Conservation (phyloP, 2,888 invertebrate species). For the Amiota mariae region DNA sequence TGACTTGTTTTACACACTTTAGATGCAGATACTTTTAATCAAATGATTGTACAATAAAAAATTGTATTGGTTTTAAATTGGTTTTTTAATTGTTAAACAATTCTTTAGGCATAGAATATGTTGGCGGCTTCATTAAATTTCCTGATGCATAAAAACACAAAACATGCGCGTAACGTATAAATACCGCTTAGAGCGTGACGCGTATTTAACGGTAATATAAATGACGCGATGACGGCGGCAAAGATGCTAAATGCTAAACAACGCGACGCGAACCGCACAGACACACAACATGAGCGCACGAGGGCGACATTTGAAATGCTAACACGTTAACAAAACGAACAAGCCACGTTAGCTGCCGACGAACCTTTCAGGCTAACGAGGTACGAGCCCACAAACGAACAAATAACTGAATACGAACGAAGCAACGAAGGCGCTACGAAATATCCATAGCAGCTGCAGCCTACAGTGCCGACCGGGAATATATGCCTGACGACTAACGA, state of each 20-base stretch:
- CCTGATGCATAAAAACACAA: too few relatives aligned
- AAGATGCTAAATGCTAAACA: background rate
- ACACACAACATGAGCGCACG: constrained; percentile 65
- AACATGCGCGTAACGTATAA: too few relatives aligned
- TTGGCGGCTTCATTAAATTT: too few relatives aligned
- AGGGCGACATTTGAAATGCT: constrained; percentile 69
- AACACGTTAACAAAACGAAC: constrained; percentile 47
- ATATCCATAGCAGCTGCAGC: background rate
- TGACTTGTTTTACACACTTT: too few relatives aligned
- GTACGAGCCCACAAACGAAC: constrained; percentile 40
- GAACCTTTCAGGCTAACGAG: constrained; percentile 48
- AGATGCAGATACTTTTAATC: too few relatives aligned
- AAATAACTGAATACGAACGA: constrained; percentile 13
- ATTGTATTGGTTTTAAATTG: too few relatives aligned
- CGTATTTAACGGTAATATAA: background rate
- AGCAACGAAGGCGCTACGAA: constrained; percentile 26
- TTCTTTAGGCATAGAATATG: too few relatives aligned
- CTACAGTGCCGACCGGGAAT: background rate
- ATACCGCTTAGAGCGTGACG: background rate
- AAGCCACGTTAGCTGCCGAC: constrained; percentile 39
- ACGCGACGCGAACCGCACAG: constrained; percentile 3
- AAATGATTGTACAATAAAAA: too few relatives aligned
- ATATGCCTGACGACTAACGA: too few relatives aligned
- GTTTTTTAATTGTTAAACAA: too few relatives aligned
- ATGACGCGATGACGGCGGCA: background rate